phyloP scores from a whole-genome alignment of 2,888 invertebrate species.

The Nomada ruficornis region DNA sequence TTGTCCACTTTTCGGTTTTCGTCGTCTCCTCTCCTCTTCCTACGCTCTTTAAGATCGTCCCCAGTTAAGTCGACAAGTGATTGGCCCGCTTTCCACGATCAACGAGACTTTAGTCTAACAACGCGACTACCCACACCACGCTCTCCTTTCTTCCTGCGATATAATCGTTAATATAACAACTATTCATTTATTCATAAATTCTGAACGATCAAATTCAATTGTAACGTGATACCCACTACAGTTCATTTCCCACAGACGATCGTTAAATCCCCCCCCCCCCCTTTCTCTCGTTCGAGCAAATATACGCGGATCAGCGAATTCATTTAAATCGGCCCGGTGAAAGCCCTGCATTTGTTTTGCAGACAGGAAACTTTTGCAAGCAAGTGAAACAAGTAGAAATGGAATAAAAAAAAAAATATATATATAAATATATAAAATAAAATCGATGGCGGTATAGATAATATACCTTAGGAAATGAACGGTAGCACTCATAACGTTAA shows the following conservation, averaged over 20 bases:
- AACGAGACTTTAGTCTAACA: slow-evolving; percentile 38
- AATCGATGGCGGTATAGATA: slow-evolving; percentile 15
- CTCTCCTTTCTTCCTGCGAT: slow-evolving; percentile 73
- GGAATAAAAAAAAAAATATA: neutral
- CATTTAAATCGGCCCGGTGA: slow-evolving; percentile 10
- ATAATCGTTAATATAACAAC: slow-evolving; percentile 83
- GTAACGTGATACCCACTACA: slow-evolving; percentile 81
- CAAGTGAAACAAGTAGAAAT: slow-evolving; percentile 32
- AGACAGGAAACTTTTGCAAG: neutral
- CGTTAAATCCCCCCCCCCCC: neutral
- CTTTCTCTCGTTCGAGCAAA: slow-evolving; percentile 16
- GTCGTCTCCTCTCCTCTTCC: no score
- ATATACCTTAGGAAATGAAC: slow-evolving; percentile 76
- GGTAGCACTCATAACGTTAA: slow-evolving; percentile 77
- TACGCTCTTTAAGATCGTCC: neutral
- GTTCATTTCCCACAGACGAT: slow-evolving; percentile 75
- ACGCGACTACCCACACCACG: slow-evolving; percentile 64
- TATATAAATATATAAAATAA: neutral
- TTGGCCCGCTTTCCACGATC: slow-evolving; percentile 41
- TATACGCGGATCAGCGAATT: neutral
- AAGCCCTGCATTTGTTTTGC: neutral
- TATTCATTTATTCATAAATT: slow-evolving; percentile 84
- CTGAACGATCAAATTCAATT: slow-evolving; percentile 85
- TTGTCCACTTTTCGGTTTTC: neutral
- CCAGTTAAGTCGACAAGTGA: slow-evolving; percentile 32